A percentile compares a stretch with the other conserved stretches of the same genome.
Conservation (phyloP, 2,797 vertebrate genomes). For the Fratercula arctica region DNA sequence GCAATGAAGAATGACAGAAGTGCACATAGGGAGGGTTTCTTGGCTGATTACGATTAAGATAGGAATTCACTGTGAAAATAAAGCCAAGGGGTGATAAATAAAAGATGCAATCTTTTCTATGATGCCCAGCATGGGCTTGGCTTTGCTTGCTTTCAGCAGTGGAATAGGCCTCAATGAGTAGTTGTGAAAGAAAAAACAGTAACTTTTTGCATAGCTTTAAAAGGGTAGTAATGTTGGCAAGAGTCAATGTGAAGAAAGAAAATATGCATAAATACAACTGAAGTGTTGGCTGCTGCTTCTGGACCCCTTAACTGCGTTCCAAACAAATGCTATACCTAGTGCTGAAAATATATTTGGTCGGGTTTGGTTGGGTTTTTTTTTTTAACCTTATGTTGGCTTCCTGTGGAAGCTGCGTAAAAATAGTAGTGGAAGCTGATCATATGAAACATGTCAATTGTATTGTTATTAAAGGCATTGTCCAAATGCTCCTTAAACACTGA, state of each 20-base stretch:
- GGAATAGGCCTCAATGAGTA: neutral
- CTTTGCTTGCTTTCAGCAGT: neutral
- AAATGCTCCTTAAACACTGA: neutral
- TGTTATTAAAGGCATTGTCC: neutral
- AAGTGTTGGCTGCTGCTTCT: neutral
- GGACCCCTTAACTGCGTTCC: neutral
- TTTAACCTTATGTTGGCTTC: neutral
- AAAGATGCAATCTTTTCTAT: neutral
- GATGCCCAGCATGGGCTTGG: neutral
- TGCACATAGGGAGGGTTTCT: neutral
- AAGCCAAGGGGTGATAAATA: neutral
- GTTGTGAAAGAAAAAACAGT: neutral
- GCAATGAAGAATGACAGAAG: conserved; percentile 24
- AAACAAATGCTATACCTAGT: neutral
- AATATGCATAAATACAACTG: neutral
- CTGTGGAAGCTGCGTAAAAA: neutral
- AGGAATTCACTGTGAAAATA: neutral
- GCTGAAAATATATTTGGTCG: neutral
- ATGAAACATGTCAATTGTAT: neutral
- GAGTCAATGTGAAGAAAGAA: neutral
- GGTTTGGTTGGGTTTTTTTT: neutral
- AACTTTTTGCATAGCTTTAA: neutral
- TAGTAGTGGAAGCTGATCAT: conserved; percentile 3
- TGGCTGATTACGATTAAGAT: neutral
- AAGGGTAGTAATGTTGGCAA: neutral